A percentile compares a stretch with the other conserved stretches of the same genome.
These are phyloP conservation scores for Scaptomyza parva DNA, from an alignment of 2,888 invertebrate species.

Conservation along the genomic window DNA sequence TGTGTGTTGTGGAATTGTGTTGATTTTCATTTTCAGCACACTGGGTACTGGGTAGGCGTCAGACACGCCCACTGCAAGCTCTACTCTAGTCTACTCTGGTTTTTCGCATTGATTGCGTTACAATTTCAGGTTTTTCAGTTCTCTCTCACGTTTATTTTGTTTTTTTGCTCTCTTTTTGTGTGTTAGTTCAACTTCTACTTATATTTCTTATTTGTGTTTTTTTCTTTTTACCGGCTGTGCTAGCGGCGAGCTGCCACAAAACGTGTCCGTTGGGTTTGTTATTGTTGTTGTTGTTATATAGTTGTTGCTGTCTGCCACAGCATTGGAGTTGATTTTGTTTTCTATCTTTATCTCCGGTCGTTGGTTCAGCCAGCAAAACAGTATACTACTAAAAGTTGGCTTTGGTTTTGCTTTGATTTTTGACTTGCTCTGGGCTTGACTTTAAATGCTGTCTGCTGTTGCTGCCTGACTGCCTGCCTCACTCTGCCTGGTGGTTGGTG, in stretches of 20 bases:
- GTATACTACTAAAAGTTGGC: constrained; percentile 55
- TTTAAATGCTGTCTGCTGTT: constrained; percentile 46
- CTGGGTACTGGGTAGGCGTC: too few species aligned
- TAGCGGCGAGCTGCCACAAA: constrained; percentile 72
- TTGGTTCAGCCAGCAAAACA: constrained; percentile 62
- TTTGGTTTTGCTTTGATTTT: constrained; percentile 33
- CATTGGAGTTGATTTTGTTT: constrained; percentile 70
- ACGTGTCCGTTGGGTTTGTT: constrained; percentile 72
- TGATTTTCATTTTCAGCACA: constrained; percentile 79
- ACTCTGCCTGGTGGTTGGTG: constrained; percentile 25
- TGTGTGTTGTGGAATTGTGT: constrained; percentile 57
- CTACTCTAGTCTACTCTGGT: constrained; percentile 36
- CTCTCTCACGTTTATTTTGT: constrained; percentile 41
- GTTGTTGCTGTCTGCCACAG: constrained; percentile 59
- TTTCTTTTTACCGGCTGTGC: constrained; percentile 67
- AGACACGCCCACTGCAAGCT: constrained; percentile 48
- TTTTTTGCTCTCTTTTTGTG: constrained; percentile 12
- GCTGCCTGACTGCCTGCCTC: constrained; percentile 29
- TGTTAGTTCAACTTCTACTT: constrained; percentile 66
- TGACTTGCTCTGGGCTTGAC: constrained; percentile 42
- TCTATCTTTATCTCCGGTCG: constrained; percentile 74
- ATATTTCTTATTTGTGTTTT: constrained; percentile 34
- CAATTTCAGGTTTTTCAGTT: constrained; percentile 77
- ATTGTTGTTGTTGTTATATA: constrained; percentile 38
- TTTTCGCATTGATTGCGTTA: constrained; percentile 81